Conservation (phyloP, 2,113 vertebrate genomes). For the Brachypteracias leptosomus region DNA sequence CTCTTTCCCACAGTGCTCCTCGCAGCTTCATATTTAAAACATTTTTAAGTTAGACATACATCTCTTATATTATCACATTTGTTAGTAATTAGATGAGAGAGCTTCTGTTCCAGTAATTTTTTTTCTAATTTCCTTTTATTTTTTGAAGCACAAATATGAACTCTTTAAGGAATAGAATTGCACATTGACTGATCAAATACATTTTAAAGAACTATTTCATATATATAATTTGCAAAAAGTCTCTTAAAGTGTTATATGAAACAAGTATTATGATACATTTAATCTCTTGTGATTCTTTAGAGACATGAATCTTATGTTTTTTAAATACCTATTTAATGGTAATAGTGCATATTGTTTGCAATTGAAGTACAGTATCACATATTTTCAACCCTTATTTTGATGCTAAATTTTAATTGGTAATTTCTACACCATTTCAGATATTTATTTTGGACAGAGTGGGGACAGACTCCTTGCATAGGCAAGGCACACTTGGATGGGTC, state of each 20-base stretch:
- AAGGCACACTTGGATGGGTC: slow-evolving; percentile 92
- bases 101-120: background rate
- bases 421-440: slow-evolving; percentile 78
- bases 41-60: background rate
- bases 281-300: background rate
- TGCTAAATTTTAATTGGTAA: background rate
- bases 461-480: slow-evolving; percentile 92
- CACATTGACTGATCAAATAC: rapidly evolving
- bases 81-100: background rate
- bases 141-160: background rate
- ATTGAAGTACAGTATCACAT: background rate
- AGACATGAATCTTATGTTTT: background rate
- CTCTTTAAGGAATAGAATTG: background rate
- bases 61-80: background rate
- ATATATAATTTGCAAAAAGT: background rate
- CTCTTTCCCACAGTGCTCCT: background rate
- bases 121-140: background rate
- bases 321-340: background rate
- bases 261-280: background rate
- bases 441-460: slow-evolving; percentile 99
- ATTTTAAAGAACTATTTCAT: background rate
- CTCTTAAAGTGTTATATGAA: background rate
- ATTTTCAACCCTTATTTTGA: background rate
- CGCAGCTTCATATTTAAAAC: background rate
- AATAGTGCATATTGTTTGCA: background rate